Percentiles rank a stretch among this genome's conserved stretches.
Evolutionary conservation across 1,140 invertebrate genomes (phyloP).

Genomic region (Geopemphigus sp.): DNA sequence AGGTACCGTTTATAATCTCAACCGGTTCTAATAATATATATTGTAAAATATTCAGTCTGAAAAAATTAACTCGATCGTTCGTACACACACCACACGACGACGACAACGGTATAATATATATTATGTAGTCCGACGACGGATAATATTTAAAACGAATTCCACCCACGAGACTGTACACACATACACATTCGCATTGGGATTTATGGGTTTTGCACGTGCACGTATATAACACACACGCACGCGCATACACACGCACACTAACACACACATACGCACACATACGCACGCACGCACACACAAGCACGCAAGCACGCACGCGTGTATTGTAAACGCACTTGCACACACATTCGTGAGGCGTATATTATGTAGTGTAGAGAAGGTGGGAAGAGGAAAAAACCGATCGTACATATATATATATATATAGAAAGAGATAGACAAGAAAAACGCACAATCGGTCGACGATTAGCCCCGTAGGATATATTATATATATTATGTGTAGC

Average conservation of each 20-base stretch:
- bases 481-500: constrained; percentile 6
- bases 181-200: constrained; percentile 21
- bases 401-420: neutral
- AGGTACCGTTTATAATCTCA: neutral
- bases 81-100: neutral
- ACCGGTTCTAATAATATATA: constrained; percentile 29
- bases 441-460: constrained; percentile 32
- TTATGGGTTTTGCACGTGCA: neutral
- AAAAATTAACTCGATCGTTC: constrained; percentile 8
- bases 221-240: no score
- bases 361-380: neutral
- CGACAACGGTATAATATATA: no score
- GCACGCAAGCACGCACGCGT: no score
- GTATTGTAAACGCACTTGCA: no score
- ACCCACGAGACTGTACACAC: constrained; percentile 1
- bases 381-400: neutral
- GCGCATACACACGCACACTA: no score
- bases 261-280: neutral
- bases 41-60: constrained; percentile 10
- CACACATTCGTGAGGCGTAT: neutral
- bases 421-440: neutral
- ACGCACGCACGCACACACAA: no score
- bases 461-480: constrained; percentile 32
- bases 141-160: constrained; percentile 36
- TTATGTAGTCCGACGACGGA: neutral